phyloP scores from a whole-genome alignment of 2,888 invertebrate species.

The Adineta ricciae region DNA sequence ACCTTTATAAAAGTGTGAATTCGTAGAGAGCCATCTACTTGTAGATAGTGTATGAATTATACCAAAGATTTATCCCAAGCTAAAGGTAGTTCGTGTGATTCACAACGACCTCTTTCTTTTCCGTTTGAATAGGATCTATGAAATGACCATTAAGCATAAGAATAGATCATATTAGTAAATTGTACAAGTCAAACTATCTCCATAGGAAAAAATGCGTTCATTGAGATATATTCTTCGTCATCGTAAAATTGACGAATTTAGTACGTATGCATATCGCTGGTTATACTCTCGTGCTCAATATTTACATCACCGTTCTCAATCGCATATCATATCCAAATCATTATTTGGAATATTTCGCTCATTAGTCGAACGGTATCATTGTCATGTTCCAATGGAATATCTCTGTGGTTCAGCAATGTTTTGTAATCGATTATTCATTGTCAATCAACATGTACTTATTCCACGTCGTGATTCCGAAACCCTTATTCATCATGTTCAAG shows the following conservation, averaged over 20 bases:
- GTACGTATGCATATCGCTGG: background rate
- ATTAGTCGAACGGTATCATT: background rate
- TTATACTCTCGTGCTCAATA: background rate
- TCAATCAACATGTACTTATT: background rate
- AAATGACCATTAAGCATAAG: background rate
- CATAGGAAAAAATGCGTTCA: background rate
- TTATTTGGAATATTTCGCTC: background rate
- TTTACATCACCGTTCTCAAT: background rate
- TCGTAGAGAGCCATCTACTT: too few relatives aligned
- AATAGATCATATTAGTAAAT: background rate
- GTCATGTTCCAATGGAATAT: slow-evolving; percentile 5
- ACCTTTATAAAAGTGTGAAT: too few relatives aligned
- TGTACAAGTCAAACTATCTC: too few relatives aligned
- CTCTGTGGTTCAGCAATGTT: background rate
- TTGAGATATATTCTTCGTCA: background rate
- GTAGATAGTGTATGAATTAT: too few relatives aligned
- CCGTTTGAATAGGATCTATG: background rate
- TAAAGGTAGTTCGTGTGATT: too few relatives aligned
- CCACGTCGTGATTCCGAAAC: background rate
- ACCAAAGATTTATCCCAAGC: too few relatives aligned
- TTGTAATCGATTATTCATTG: slow-evolving; percentile 1
- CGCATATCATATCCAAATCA: background rate
- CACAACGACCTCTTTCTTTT: background rate
- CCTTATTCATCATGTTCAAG: background rate
- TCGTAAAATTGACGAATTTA: background rate